Evolutionary conservation across 1,140 invertebrate species (phyloP).

Genomic region (Drosophila mayri): DNA sequence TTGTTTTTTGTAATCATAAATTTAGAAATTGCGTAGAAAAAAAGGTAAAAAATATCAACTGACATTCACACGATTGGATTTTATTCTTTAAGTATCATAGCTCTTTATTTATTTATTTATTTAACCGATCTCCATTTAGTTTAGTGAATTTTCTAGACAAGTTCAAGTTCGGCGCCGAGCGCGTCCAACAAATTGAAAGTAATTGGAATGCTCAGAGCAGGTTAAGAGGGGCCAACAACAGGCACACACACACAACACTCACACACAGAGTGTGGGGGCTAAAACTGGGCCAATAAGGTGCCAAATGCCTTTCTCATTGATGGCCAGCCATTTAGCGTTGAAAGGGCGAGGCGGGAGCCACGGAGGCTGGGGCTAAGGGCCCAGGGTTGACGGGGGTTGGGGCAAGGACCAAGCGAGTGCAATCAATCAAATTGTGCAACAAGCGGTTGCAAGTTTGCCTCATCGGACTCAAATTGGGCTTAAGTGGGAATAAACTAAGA

Average conservation of each 20-base stretch:
- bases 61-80: too few species aligned
- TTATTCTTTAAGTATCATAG: too few species aligned
- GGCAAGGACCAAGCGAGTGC: conserved; percentile 5
- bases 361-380: not conserved
- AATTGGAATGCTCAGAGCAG: conserved; percentile 57
- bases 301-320: conserved; percentile 38
- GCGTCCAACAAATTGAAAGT: conserved; percentile 60
- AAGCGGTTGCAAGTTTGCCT: conserved; percentile 31
- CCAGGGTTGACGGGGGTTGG: not conserved
- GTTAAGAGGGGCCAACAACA: conserved; percentile 2
- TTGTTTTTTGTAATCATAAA: too few species aligned
- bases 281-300: conserved; percentile 40
- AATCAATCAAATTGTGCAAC: conserved; percentile 47
- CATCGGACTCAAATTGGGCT: conserved; percentile 5
- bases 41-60: too few species aligned
- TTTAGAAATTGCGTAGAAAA: too few species aligned
- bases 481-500: not conserved
- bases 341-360: conserved; percentile 13
- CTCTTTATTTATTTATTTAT: too few species aligned
- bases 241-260: not conserved
- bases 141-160: conserved; percentile 11
- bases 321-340: conserved; percentile 35
- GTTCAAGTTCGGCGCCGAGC: conserved; percentile 54
- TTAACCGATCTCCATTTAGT: not conserved
- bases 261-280: not conserved